Percentiles rank a stretch among this genome's conserved stretches.
Conservation (phyloP, 2,797 vertebrate species). For the Vespertilio murinus region DNA sequence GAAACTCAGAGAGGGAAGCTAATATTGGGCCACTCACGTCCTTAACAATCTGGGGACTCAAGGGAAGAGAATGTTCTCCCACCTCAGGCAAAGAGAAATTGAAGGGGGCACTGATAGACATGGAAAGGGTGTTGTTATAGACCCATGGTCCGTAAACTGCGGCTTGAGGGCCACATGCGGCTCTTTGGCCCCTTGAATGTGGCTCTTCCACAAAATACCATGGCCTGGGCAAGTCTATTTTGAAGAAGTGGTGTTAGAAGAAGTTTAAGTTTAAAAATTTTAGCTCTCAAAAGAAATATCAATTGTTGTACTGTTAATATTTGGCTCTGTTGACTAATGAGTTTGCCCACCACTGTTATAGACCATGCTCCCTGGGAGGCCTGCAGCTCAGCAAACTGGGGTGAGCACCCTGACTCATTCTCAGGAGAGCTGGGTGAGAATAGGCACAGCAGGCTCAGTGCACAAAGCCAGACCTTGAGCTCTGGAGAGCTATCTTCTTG, state of each 20-base stretch:
- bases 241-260: too few species aligned
- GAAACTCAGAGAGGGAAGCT: neutral
- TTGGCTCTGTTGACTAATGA: too few species aligned
- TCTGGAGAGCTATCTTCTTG: accelerated
- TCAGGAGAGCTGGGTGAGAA: neutral
- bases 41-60: neutral
- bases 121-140: neutral
- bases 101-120: neutral
- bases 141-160: too few species aligned
- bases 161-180: too few species aligned
- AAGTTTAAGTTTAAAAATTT: too few species aligned
- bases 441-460: neutral
- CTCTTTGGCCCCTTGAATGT: too few species aligned
- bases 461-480: neutral
- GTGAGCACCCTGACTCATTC: neutral
- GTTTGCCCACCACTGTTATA: too few species aligned
- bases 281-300: too few species aligned
- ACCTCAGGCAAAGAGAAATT: neutral
- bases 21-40: neutral
- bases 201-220: too few species aligned
- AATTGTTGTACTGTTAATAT: too few species aligned
- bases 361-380: neutral
- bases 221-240: too few species aligned
- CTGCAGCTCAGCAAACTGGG: neutral
- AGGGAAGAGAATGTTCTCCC: neutral